Percentiles rank a stretch among this genome's conserved stretches.
Evolutionary conservation across 2,797 vertebrate genomes (phyloP).

Genomic region (Eremophila alpestris): DNA sequence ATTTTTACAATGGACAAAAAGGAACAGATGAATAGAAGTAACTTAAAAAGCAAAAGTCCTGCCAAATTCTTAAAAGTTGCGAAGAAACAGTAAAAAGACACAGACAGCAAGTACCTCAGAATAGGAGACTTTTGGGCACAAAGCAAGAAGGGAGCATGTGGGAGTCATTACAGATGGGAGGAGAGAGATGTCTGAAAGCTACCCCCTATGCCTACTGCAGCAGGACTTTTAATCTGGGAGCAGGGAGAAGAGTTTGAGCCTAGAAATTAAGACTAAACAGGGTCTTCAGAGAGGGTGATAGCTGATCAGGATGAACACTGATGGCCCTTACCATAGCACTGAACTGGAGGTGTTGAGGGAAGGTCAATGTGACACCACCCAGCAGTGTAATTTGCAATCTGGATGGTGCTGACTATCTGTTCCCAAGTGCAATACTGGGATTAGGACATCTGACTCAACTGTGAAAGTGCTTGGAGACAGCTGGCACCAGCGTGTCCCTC

Average conservation of each 20-base stretch:
- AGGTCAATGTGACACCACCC: not conserved
- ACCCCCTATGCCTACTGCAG: not conserved
- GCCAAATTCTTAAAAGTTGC: not conserved
- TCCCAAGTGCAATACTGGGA: not conserved
- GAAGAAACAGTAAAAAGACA: not conserved
- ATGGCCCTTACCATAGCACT: not conserved
- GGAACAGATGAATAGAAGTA: not conserved
- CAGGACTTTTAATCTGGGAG: not conserved
- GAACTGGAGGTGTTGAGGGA: not conserved
- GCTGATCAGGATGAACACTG: not conserved
- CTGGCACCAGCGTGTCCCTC: not conserved
- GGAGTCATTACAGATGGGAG: not conserved
- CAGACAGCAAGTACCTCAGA: not conserved
- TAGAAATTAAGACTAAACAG: not conserved
- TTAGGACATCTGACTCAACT: not conserved
- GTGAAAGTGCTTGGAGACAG: not conserved
- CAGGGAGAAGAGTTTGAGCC: not conserved
- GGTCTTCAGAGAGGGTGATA: not conserved
- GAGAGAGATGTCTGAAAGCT: not conserved
- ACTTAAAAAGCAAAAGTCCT: not conserved
- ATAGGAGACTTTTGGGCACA: not conserved
- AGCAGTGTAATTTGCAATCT: not conserved
- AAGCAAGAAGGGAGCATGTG: not conserved
- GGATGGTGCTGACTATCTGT: not conserved
- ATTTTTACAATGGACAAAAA: not conserved